Evolutionary conservation across 2,113 vertebrate genomes (phyloP), one percentile per base, ranked within the genome.

Genomic region (Myiopsitta monachus): DNA sequence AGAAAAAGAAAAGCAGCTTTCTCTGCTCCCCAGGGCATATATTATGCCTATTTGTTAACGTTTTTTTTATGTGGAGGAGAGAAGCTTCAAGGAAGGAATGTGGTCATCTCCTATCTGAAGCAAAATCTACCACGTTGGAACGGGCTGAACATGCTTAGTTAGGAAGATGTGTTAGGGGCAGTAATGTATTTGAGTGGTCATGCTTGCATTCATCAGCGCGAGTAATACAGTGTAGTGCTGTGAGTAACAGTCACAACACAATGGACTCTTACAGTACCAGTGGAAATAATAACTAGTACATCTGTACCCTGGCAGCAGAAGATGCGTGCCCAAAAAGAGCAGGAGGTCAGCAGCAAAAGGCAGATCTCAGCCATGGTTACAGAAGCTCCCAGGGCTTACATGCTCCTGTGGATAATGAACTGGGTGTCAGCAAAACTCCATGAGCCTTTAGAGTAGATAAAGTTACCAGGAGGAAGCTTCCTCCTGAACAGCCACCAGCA

Each of bases 1-100:
- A 95, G 80, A 91, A 92, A 94, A 96, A 95, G 91, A 87, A 94
- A 88, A 92, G 93, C 85, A 62, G 79, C 76, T 80, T 54, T 88
- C 68, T 70, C 62, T 88, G 85, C 76, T 96, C 76, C 90, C 84
- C n/a, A 1, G 80, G 84, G 83, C 51, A 51, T 64, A 19, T 55
- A 62, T 73, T 75, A 24, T 44, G 59, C 57, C 76, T 36, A 6
- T 69, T 83, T 70, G 75, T 77, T 64, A 41, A 68, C 2, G 4
- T 31, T 87, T 87, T 74, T 31, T 57, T n/a, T 89, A 31, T 12
- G 51, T 18, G 81, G 69, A 88, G 95, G 92, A 88, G 90, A 81
- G 24, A 9, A 61, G 77, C 55, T 92, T 63, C 83, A 90, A 26
- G 78, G 67, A 36, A 91, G 82, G 92, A 93, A 90, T 55, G 79